Evolutionary conservation across 2,888 invertebrate genomes (phyloP), one percentile per base, ranked within the genome.

Genomic region (Dromius quadrimaculatus): DNA sequence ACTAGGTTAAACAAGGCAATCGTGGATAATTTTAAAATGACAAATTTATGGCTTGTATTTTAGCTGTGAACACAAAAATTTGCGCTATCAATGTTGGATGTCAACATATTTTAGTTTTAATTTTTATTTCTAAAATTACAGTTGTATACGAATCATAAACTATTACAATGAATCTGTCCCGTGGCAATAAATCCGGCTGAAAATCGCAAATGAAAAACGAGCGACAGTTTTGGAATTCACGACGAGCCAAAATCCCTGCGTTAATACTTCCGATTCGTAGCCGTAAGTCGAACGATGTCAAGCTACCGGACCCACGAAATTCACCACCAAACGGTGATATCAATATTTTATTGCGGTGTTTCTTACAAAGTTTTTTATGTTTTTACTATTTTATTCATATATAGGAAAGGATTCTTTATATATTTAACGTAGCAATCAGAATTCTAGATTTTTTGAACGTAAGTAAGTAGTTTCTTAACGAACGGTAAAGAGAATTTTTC

Each of bases 51-150:
- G 59, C 59, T 43, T 61, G 68, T 68, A 68, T 68, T 68, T 68
- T 61, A 68, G 43, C 59, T 59, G 59, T 59, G 43, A 54, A 54
- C 50, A 54, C 50, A 68, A 68, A 68, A 68, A 68, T 59, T 57
- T 57, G 54, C 38, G 66, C 66, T 66, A 66, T 68, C 68, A 68
- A 28, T 45, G 43, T 32, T 45, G 43, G 59, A 59, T 59, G 68
- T 68, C 68, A 68, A 68, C 68, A 68, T 68, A 68, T 68, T 68
- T 68, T 68, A 68, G 68, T 68, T 68, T 68, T 68, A 68, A 68
- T 68, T 68, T 68, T 68, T 68, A 68, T 68, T 68, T 68, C 59
- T 68, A 68, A 68, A 68, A 68, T 68, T 68, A 68, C 68, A 68
- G 68, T 68, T 68, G 68, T 68, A 68, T 68, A 68, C 68, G 68